Percentiles rank a stretch among this genome's conserved stretches.
Conservation (phyloP, 2,113 vertebrate genomes). For the Pimephales promelas region DNA sequence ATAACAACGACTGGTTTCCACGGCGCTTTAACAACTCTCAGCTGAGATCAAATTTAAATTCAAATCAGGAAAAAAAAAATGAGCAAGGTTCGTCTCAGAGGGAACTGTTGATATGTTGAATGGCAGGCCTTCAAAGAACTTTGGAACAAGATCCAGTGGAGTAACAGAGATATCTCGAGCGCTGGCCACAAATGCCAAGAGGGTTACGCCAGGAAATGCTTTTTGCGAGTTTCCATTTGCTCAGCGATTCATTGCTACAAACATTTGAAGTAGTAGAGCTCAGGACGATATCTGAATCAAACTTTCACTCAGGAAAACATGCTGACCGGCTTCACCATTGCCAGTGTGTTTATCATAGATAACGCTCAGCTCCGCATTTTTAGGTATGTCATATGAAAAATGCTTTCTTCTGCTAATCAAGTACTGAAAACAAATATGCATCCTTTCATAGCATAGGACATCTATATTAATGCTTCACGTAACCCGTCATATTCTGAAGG, state of each 20-base stretch:
- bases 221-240: constrained; percentile 81
- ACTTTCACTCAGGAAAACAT: background rate
- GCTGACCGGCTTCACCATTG: background rate
- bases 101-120: constrained; percentile 66
- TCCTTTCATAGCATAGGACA: background rate
- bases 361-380: background rate
- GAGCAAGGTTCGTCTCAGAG: background rate
- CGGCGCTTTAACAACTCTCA: background rate
- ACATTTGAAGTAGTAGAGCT: constrained; percentile 36
- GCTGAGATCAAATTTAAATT: background rate
- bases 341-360: background rate
- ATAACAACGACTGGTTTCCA: background rate
- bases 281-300: constrained; percentile 37
- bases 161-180: constrained; percentile 76
- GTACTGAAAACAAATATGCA: background rate
- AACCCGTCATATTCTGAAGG: constrained; percentile 16
- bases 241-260: constrained; percentile 74
- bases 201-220: constrained; percentile 82
- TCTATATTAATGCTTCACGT: background rate
- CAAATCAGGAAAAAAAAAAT: background rate
- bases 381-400: background rate
- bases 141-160: constrained; percentile 79
- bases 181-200: constrained; percentile 75
- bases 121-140: constrained; percentile 68
- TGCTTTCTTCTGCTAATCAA: background rate